These are phyloP conservation scores for Gallinago paraguaiae DNA, from an alignment of 2,113 vertebrate genomes.

Conservation along the genomic window DNA sequence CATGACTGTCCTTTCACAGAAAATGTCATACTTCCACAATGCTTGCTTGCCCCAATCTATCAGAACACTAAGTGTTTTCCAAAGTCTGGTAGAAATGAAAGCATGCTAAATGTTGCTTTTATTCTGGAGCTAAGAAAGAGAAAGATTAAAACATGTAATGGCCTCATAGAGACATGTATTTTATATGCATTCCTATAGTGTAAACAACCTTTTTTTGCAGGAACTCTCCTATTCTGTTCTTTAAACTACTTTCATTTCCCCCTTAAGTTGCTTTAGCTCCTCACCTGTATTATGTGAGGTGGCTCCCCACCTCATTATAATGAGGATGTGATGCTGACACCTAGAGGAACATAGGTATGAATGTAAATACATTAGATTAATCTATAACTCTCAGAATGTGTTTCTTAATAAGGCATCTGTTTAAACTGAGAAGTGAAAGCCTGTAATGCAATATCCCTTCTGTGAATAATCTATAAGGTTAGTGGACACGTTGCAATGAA, in stretches of 20 bases:
- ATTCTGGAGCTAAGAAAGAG: not conserved
- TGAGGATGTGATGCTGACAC: not conserved
- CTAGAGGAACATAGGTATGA: not conserved
- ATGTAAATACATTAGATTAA: not conserved
- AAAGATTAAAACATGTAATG: not conserved
- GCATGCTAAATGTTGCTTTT: not conserved
- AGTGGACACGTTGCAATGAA: not conserved
- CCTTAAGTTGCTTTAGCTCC: not conserved
- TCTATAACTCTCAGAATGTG: not conserved
- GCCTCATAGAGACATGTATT: not conserved
- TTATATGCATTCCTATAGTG: not conserved
- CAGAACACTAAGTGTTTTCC: not conserved
- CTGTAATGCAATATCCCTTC: not conserved
- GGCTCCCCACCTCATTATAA: not conserved
- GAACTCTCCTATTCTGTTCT: not conserved
- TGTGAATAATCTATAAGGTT: not conserved
- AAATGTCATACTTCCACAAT: not conserved
- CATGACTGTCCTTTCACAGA: not conserved
- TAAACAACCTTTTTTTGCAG: not conserved
- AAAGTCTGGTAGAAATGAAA: not conserved
- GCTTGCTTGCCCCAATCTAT: not conserved
- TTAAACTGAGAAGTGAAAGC: not conserved
- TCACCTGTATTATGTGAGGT: not conserved
- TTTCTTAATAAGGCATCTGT: not conserved
- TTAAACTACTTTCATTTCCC: not conserved